A percentile compares a stretch with the other conserved stretches of the same genome.
phyloP scores from a whole-genome alignment of 2,888 invertebrate species.

The Phortica magna region DNA sequence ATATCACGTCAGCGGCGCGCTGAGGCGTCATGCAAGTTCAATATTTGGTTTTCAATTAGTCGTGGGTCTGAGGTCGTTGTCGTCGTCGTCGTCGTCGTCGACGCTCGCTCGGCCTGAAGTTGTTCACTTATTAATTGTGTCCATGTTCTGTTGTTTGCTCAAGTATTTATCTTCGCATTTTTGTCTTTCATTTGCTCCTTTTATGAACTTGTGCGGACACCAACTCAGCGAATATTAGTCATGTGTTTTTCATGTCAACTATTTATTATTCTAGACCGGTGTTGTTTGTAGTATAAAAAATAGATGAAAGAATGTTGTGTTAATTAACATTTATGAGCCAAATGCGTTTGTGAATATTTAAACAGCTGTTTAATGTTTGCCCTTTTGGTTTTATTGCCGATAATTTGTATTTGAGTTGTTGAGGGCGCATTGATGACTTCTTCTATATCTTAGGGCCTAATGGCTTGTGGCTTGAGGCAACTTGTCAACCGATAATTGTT shows the following conservation, averaged over 20 bases:
- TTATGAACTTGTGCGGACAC: background rate
- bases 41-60: constrained; percentile 21
- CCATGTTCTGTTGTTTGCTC: no score
- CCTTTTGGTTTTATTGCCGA: background rate
- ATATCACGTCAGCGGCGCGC: background rate
- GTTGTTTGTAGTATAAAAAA: background rate
- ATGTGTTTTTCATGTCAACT: background rate
- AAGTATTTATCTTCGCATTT: background rate
- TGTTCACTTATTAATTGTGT: background rate
- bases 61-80: background rate
- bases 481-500: no score
- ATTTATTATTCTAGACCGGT: background rate
- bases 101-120: background rate
- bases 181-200: background rate
- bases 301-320: background rate
- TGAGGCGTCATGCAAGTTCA: constrained; percentile 11
- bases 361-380: constrained; percentile 18
- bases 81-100: background rate
- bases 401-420: background rate
- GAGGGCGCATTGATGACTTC: no score
- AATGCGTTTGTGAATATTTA: constrained; percentile 7
- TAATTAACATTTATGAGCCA: constrained; percentile 2
- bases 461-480: no score
- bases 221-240: background rate
- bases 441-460: no score